A percentile compares a stretch with the other conserved stretches of the same genome.
phyloP scores from a whole-genome alignment of 2,888 invertebrate species.

The Papilio demoleus region DNA sequence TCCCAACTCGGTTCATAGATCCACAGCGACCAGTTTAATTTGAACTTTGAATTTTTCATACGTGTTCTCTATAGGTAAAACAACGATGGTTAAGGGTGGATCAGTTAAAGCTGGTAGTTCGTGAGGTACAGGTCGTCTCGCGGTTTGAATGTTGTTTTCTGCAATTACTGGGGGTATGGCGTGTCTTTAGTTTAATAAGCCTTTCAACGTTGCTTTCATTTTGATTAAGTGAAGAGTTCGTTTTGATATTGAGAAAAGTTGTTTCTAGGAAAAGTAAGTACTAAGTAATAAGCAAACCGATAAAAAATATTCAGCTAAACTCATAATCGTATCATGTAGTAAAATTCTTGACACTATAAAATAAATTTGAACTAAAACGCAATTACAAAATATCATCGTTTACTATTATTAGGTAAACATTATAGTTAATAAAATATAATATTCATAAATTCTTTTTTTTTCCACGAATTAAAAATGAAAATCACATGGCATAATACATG shows the following conservation, averaged over 20 bases:
- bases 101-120: constrained; percentile 54
- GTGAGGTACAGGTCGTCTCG: constrained; percentile 68
- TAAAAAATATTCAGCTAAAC: no score
- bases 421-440: no score
- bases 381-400: no score
- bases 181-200: constrained; percentile 75
- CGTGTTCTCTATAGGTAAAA: constrained; percentile 33
- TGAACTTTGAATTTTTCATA: constrained; percentile 49
- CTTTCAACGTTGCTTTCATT: constrained; percentile 67
- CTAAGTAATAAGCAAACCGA: neutral
- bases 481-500: neutral
- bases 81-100: constrained; percentile 46
- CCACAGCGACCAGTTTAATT: constrained; percentile 58
- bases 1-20: constrained; percentile 78
- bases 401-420: no score
- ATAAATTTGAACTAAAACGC: no score
- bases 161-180: constrained; percentile 75
- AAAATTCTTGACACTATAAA: no score
- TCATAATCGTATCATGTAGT: no score
- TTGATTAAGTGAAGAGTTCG: constrained; percentile 51
- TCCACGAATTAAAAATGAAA: no score
- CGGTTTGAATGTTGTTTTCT: constrained; percentile 78
- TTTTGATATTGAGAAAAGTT: constrained; percentile 48
- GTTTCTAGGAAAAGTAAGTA: constrained; percentile 33
- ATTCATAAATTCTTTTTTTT: no score